Evolutionary conservation across 2,888 invertebrate genomes (phyloP).

Genomic region (Limnephilus rhombicus): DNA sequence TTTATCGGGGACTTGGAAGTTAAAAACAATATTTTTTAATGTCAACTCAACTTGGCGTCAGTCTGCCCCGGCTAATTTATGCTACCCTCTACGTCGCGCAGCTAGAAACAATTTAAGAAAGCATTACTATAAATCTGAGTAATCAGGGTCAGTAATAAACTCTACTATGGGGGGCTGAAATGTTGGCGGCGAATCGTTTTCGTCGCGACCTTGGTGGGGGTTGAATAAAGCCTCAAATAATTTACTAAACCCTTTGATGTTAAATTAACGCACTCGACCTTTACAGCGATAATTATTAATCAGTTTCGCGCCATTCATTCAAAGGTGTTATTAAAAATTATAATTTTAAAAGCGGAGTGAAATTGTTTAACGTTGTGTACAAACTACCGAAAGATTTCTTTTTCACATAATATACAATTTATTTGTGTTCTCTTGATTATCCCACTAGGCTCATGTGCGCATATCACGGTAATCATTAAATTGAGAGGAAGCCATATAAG

Average conservation of each 20-base stretch:
- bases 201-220: neutral
- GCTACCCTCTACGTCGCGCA: neutral
- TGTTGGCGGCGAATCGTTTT: neutral
- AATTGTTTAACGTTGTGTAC: neutral
- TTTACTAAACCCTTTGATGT: neutral
- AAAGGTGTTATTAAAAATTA: neutral
- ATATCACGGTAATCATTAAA: too few relatives aligned
- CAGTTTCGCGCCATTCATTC: neutral
- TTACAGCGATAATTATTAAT: neutral
- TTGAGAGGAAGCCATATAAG: too few relatives aligned
- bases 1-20: slow-evolving; percentile 27
- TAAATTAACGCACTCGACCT: neutral
- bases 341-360: neutral
- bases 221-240: neutral
- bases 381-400: too few relatives aligned
- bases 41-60: slow-evolving; percentile 27
- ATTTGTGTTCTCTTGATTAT: too few relatives aligned
- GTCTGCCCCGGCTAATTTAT: neutral
- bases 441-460: too few relatives aligned
- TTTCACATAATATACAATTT: too few relatives aligned
- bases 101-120: slow-evolving; percentile 35
- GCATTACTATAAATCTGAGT: slow-evolving; percentile 26
- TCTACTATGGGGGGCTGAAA: slow-evolving; percentile 7
- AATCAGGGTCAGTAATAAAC: slow-evolving; percentile 40
- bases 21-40: slow-evolving; percentile 43